Base-by-base conservation (phyloP, 2,888 invertebrate genomes). In the Marronus borbonicus region DNA sequence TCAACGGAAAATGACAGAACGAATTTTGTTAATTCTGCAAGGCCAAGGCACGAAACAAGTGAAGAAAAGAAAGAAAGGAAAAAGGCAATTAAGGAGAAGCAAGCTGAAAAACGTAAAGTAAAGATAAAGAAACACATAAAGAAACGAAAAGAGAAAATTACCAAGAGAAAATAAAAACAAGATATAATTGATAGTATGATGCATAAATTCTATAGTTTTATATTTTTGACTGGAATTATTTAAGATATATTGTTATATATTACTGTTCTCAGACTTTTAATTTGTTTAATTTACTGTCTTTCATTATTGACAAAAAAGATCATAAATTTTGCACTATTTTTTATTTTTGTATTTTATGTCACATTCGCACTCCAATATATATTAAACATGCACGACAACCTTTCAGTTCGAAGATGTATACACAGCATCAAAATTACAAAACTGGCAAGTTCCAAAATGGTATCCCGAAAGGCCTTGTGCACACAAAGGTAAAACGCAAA, bases 71-170 rank as follows among this genome's bases (percentile, higher is more conserved):
- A 94, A 85, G 93, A 93, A 4, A 91, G 98, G 44, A 99, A 99
- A 85, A 95, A 97, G 84, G 94, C 94, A 0, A 91, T 98, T 0
- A 98, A 97, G 89, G 95, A 96, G 74, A 94, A 94, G 74, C 93
- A 97, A 85, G 95, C 97, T 0, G 97, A 98, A 82, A 96, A 94
- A 85, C 91, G 98, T 69, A 96, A 96, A 90, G 91, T 90, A 0
- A 99, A 99, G 91, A 91, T 95, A 0, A 97, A 97, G 84, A 99
- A 99, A 88, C 96, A 98, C 88, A 88, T 98, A 0, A 99, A 99
- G 86, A 98, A 98, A 85, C 91, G 95, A 81, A 94, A 95, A 85
- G 96, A 96, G 86, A 95, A 93, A 86, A 80, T 90, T 17, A 86
- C 88, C 4, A 91, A 89, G 77, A 88, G 86, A 82, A 84, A 82